Percentiles rank a stretch among this genome's conserved stretches.
phyloP scores from a whole-genome alignment of 2,888 invertebrate species.

The Philonicus albiceps region DNA sequence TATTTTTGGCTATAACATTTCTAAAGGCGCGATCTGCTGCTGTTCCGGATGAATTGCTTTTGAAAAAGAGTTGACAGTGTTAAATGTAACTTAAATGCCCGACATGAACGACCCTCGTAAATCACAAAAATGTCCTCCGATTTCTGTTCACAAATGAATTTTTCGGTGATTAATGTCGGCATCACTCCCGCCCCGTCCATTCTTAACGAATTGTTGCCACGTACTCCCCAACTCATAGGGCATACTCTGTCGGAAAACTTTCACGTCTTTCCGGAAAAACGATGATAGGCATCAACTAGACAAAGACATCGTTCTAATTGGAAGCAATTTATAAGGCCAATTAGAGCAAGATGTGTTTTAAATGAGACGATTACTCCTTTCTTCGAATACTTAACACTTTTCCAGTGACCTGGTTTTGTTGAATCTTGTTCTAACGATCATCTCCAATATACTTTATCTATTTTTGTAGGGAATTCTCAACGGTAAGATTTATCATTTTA shows the following conservation, averaged over 20 bases:
- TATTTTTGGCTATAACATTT: constrained; percentile 21
- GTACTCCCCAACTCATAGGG: not conserved
- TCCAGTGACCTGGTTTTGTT: not conserved
- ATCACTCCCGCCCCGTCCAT: not conserved
- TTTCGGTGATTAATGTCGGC: constrained; percentile 37
- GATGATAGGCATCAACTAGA: constrained; percentile 35
- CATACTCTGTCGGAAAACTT: not conserved
- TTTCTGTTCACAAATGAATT: constrained; percentile 42
- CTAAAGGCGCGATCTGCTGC: not conserved
- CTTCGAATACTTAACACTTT: not conserved
- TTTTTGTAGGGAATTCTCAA: not conserved
- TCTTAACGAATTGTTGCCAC: constrained; percentile 32
- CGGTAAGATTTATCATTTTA: not conserved
- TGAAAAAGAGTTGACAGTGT: constrained; percentile 40
- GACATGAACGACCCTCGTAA: constrained; percentile 37
- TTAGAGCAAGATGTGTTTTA: constrained; percentile 25
- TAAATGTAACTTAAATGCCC: constrained; percentile 41
- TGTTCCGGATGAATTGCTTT: constrained; percentile 16
- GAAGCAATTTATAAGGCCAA: constrained; percentile 27
- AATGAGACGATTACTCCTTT: constrained; percentile 10
- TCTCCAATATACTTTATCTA: not conserved
- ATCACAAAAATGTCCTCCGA: constrained; percentile 42
- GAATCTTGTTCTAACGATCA: not conserved
- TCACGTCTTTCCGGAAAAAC: not conserved
- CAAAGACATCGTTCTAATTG: constrained; percentile 38